Base-by-base conservation (phyloP, 2,888 invertebrate species). In the Drepana falcataria region DNA sequence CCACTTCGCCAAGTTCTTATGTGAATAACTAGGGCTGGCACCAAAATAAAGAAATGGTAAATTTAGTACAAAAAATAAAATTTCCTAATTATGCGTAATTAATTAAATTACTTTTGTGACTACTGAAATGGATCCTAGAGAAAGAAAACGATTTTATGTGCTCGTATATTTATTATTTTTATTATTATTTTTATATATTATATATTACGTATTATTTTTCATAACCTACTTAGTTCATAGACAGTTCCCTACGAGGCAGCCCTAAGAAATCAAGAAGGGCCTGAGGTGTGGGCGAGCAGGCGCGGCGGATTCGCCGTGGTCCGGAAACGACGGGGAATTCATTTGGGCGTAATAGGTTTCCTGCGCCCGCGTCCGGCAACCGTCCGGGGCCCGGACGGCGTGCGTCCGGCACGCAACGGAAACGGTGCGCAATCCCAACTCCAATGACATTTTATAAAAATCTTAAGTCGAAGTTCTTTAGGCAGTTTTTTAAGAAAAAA, bases 281-380 rank as follows among this genome's bases (percentile, higher is more conserved):
- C 82, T 72, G 69, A 81, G 79, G 85, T 79, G 83, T 78, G 81
- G 85, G 81, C 74, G 83, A 74, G 73, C 71, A 73, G 78, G 79
- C 68, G 80, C 76, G 77, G 74, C 76, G 86, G 87, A 84, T 86
- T 85, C 83, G 83, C 83, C 88, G 83, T 79, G 79, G 81, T 65
- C 85, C 88, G 90, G 90, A 89, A 87, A 87, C 87, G 83, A 79
- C 81, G 78, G 81, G 78, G 85, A 88, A 90, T 90, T 90, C 88
- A 90, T 91, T 91, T 88, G 87, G 87, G 87, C 89, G 89, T 89
- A 90, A 89, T 91, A 90, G 84, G 88, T 87, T 88, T 90, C 90
- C 90, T 85, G 90, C 79, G 77, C 79, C 72, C 71, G 76, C 81
- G 81, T 85, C 85, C 87, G 87, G 85, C 69, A 73, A 73, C 74